Evolutionary conservation across 2,797 vertebrate species (phyloP), one percentile per base, ranked within the genome.

Genomic region (Liparis tanakae): DNA sequence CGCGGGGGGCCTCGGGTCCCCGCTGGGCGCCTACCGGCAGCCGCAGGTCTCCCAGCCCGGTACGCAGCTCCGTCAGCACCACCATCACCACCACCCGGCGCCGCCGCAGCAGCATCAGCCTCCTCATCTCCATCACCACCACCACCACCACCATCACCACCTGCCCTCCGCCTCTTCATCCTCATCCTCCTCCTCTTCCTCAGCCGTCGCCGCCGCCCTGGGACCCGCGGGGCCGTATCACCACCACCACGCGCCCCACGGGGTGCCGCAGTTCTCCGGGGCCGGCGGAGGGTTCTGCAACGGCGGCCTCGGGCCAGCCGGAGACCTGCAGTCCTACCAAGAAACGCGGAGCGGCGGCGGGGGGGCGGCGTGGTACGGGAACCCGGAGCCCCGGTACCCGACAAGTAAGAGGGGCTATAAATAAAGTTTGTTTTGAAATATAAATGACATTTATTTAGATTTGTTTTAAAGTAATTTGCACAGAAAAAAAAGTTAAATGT

Each of bases 201-300:
- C 95, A 37, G 53, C 76, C 6, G 60, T 80, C 6, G 74, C 84
- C 6, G 78, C 70, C 14, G 65, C 48, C 69, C 81, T 92, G 93
- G 80, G 92, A 83, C 60, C 87, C 89, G 0, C 82, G 60, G 1
- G 89, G 88, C 69, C 91, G 69, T 96, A 96, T 82, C 96, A 96
- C 79, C 62, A 67, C 83, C 96, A 96, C 80, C 66, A 67, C 4
- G 94, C 96, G 91, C 80, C 96, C 9, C 95, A 94, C 30, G 90
- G 93, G 46, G 95, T 95, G 51, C 92, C 96, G 1, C 96, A 96
- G 93, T 96, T 97, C 87, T 90, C 96, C 91, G 88, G 95, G 43
- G 89, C 96, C 74, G 90, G 97, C 89, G 93, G 96, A 55, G 94
- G 96, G 58, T 97, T 97, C 91, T 97, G 96, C 86, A 96, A 94